phyloP scores from a whole-genome alignment of 30 jellyfish, hydroid and myxozoan species.

The Chironex yamaguchii region DNA sequence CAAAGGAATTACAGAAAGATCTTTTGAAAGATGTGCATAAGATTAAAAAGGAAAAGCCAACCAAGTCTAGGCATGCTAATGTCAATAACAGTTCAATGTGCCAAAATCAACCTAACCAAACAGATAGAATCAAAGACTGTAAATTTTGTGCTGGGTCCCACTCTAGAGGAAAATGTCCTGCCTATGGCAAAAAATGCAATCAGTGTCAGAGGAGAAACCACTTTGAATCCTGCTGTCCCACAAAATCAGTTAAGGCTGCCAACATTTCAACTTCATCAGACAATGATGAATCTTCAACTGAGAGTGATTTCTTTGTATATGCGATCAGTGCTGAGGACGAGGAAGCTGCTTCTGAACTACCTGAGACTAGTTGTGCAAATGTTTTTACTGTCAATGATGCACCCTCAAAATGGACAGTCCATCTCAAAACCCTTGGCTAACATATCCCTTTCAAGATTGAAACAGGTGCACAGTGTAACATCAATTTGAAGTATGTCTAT shows the following conservation, averaged over 20 bases:
- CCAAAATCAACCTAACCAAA: not conserved
- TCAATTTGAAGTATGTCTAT: slow-evolving; percentile 11
- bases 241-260: slow-evolving; percentile 31
- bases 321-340: too few species aligned
- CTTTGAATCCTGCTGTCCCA: slow-evolving; percentile 32
- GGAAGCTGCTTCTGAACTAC: too few species aligned
- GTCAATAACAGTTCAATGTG: not conserved
- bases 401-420: slow-evolving; percentile 20
- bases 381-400: slow-evolving; percentile 13
- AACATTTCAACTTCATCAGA: too few species aligned
- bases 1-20: slow-evolving; percentile 24
- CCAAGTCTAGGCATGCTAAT: not conserved
- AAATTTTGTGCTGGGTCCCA: slow-evolving; percentile 38
- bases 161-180: slow-evolving; percentile 41
- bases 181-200: slow-evolving; percentile 16
- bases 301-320: too few species aligned
- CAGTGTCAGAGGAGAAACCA: slow-evolving; percentile 4
- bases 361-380: too few species aligned
- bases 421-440: slow-evolving; percentile 7
- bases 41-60: not conserved
- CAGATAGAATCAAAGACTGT: not conserved
- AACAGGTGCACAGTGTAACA: slow-evolving; percentile 65
- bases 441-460: slow-evolving; percentile 37
- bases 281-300: too few species aligned
- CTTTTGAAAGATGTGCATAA: not conserved